Conservation (phyloP, 1,140 invertebrate species). For the Rhysida immarginata region DNA sequence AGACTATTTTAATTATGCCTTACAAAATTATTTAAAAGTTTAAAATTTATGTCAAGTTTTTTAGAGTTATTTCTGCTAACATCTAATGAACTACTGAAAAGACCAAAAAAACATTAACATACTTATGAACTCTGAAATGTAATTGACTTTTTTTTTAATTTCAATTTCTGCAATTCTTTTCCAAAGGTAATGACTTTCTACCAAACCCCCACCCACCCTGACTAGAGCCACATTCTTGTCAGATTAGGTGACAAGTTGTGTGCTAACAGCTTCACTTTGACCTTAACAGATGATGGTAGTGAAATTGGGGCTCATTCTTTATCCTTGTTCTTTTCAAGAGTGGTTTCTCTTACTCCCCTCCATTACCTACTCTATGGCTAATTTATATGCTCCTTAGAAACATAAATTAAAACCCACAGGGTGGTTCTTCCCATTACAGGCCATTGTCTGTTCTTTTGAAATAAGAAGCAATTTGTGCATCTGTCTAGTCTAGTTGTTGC, state of each 20-base stretch:
- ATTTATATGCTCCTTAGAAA: neutral
- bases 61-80: too few species aligned
- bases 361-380: neutral
- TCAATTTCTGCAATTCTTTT: too few species aligned
- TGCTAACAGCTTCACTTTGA: neutral
- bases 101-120: too few species aligned
- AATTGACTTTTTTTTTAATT: too few species aligned
- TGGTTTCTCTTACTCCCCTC: neutral
- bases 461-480: neutral
- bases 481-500: too few species aligned
- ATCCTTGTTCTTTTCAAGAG: neutral
- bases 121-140: too few species aligned
- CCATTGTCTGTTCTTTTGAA: neutral
- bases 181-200: too few species aligned
- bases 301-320: neutral
- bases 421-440: neutral
- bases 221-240: neutral
- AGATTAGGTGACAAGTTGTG: neutral
- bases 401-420: neutral
- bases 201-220: too few species aligned
- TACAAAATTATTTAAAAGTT: too few species aligned
- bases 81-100: too few species aligned
- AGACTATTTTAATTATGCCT: too few species aligned
- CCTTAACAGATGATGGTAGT: neutral
- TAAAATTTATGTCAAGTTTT: too few species aligned